phyloP scores from a whole-genome alignment of 2,888 invertebrate species.

The Protophormia terraenovae region DNA sequence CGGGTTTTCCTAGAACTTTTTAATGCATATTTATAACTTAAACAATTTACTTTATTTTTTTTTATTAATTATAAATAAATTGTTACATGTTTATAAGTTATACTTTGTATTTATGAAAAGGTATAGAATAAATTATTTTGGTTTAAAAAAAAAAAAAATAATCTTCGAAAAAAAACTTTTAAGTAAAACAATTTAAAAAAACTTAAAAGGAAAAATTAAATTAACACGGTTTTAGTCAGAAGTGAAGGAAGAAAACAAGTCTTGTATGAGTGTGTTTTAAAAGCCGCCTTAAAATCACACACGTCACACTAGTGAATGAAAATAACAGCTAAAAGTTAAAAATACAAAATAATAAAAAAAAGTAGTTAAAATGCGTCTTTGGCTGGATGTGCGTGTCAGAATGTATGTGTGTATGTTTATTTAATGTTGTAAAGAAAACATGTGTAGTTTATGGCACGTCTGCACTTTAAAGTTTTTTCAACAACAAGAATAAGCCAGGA shows the following conservation, averaged over 20 bases:
- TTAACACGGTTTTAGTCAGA: conserved; percentile 39
- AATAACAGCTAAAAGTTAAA: neutral
- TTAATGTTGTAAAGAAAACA: conserved; percentile 16
- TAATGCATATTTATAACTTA: conserved; percentile 54
- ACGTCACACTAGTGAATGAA: conserved; percentile 16
- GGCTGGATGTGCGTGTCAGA: conserved; percentile 19
- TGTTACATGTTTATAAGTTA: conserved; percentile 37
- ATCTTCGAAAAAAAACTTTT: conserved; percentile 30
- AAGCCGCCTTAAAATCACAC: conserved; percentile 53
- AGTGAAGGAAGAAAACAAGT: neutral
- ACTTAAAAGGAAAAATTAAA: conserved; percentile 53
- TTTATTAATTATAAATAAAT: conserved; percentile 44
- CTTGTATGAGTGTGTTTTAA: conserved; percentile 2
- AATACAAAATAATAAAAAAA: neutral
- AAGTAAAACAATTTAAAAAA: conserved; percentile 34
- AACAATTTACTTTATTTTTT: conserved; percentile 31
- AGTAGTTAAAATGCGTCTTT: conserved; percentile 34
- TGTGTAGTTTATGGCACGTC: conserved; percentile 44
- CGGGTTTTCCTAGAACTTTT: conserved; percentile 41
- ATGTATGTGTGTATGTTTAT: neutral
- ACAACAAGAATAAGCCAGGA: neutral
- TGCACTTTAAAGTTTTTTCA: neutral
- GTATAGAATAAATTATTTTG: conserved; percentile 55
- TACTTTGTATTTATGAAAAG: neutral
- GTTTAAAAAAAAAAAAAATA: neutral